Conservation (phyloP, 2,888 invertebrate genomes). For the Petrolisthes cinctipes region DNA sequence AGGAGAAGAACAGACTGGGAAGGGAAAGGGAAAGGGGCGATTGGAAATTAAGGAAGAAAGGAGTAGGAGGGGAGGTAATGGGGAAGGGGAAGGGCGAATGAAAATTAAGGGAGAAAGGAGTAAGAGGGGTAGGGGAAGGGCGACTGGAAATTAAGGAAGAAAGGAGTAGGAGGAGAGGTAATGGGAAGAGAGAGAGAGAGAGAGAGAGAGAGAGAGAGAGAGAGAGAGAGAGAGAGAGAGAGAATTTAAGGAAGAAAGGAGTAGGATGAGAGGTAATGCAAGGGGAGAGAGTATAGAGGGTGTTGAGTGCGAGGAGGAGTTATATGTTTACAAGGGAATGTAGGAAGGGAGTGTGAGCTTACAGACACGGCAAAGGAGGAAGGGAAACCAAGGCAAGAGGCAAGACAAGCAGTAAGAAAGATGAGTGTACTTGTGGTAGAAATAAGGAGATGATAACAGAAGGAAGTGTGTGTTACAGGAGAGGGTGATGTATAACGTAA, state of each 20-base stretch:
- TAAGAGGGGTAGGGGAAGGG: not conserved
- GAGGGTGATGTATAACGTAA: not conserved
- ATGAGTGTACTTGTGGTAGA: not conserved
- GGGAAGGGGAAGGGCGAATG: not conserved
- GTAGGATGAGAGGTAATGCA: not conserved
- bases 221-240: slow-evolving; percentile 2
- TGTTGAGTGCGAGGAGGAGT: too few relatives aligned
- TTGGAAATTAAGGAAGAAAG: not conserved
- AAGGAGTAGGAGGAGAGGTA: not conserved
- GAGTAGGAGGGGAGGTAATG: not conserved
- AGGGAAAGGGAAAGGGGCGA: not conserved
- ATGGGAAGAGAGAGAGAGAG: not conserved
- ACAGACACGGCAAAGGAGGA: not conserved
- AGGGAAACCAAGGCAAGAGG: slow-evolving; percentile 13
- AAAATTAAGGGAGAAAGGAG: not conserved
- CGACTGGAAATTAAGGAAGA: not conserved
- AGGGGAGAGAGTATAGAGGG: not conserved
- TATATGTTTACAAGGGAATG: too few relatives aligned
- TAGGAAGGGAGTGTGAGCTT: not conserved
- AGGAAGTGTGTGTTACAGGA: not conserved
- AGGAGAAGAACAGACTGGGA: not conserved
- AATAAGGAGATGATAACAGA: not conserved
- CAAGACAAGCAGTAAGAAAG: not conserved
- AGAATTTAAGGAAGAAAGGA: not conserved
- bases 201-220: not conserved